Conservation (phyloP, 2,113 vertebrate species). For the Chaetura pelagica region DNA sequence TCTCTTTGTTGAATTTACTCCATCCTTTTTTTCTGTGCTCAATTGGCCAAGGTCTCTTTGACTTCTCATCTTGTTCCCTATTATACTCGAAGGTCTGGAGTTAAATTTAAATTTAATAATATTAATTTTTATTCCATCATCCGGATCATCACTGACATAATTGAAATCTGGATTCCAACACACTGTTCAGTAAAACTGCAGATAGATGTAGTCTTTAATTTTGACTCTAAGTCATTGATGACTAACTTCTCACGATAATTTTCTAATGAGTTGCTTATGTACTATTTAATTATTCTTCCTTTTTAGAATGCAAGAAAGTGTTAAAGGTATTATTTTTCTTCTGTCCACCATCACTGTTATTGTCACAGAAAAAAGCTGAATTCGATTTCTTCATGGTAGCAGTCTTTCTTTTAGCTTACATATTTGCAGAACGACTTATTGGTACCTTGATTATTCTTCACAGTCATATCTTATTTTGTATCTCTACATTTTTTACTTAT, state of each 20-base stretch:
- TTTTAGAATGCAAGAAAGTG: neutral
- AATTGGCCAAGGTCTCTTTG: neutral
- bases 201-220: neutral
- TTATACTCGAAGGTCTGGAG: neutral
- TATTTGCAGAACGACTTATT: neutral
- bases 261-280: neutral
- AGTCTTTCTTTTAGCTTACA: neutral
- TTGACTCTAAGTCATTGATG: neutral
- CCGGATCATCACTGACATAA: neutral
- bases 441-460: neutral
- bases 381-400: neutral
- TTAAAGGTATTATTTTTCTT: neutral
- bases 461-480: neutral
- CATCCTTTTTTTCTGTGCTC: neutral
- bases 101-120: neutral
- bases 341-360: neutral
- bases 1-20: neutral
- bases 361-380: neutral
- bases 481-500: neutral
- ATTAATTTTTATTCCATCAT: neutral
- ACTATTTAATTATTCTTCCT: neutral
- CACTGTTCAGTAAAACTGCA: neutral
- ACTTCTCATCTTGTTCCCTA: neutral
- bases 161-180: neutral
- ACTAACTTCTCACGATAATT: neutral